Percentiles rank a stretch among this genome's conserved stretches.
Evolutionary conservation across 2,888 invertebrate genomes (phyloP).

Genomic region (Camponotus fellah): DNA sequence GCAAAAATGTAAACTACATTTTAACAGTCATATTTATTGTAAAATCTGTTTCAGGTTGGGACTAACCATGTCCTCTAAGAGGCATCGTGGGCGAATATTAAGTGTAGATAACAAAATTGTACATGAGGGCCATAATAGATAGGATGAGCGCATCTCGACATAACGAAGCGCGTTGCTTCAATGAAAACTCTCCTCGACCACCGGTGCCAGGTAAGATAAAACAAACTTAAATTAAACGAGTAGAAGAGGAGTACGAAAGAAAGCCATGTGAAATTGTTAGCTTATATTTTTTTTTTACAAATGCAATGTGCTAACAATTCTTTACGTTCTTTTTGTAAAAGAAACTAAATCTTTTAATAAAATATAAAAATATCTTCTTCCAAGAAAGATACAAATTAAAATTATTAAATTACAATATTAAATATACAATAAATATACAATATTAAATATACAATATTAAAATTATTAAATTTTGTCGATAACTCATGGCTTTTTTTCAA

Average conservation of each 20-base stretch:
- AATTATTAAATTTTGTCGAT: neutral
- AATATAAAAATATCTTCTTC: neutral
- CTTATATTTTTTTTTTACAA: neutral
- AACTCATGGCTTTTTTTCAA: neutral
- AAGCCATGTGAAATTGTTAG: neutral
- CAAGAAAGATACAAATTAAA: neutral
- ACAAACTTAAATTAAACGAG: slow-evolving; percentile 3
- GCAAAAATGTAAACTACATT: slow-evolving; percentile 13
- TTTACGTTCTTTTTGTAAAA: neutral
- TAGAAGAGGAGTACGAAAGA: neutral
- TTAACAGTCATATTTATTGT: slow-evolving; percentile 6
- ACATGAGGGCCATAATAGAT: slow-evolving; percentile 84
- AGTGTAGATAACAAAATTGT: slow-evolving; percentile 84
- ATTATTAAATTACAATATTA: neutral
- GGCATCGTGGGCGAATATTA: slow-evolving; percentile 84
- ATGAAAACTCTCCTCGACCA: slow-evolving; percentile 93
- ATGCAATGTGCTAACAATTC: neutral
- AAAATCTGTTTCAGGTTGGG: slow-evolving; percentile 81
- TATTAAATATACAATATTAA: too few species aligned
- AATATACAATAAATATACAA: too few species aligned
- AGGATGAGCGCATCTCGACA: slow-evolving; percentile 85
- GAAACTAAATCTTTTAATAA: neutral
- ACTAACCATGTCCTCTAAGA: slow-evolving; percentile 86
- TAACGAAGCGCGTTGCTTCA: slow-evolving; percentile 85
- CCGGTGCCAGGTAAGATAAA: slow-evolving; percentile 91